phyloP scores from a whole-genome alignment of 1,140 invertebrate genomes.

The Drosophila repleta region DNA sequence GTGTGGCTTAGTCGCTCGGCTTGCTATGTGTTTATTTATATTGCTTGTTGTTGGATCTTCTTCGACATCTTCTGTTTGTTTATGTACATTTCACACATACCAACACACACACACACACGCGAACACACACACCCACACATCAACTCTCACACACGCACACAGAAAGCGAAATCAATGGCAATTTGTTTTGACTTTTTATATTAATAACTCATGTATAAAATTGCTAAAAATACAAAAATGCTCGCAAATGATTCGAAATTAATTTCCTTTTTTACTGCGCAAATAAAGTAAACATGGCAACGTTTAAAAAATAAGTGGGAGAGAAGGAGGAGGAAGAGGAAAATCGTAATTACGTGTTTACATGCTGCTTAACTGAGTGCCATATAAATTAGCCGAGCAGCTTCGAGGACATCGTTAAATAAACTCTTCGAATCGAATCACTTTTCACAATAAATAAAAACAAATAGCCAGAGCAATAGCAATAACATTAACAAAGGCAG shows the following conservation, averaged over 20 bases:
- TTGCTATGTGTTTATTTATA: slow-evolving; percentile 38
- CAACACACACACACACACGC: background rate
- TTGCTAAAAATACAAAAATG: slow-evolving; percentile 18
- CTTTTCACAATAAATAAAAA: background rate
- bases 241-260: slow-evolving; percentile 4
- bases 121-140: slow-evolving; percentile 5
- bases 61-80: slow-evolving; percentile 7
- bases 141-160: background rate
- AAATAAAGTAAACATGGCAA: slow-evolving; percentile 11
- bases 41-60: slow-evolving; percentile 3
- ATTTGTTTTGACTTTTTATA: slow-evolving; percentile 22
- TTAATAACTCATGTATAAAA: slow-evolving; percentile 35
- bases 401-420: slow-evolving; percentile 1
- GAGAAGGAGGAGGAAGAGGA: background rate
- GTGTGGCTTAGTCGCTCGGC: slow-evolving; percentile 21
- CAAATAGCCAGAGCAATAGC: background rate
- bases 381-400: background rate
- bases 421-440: background rate
- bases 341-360: slow-evolving; percentile 1
- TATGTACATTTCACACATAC: slow-evolving; percentile 12
- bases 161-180: background rate
- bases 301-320: background rate
- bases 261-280: background rate
- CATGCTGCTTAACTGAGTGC: slow-evolving; percentile 1
- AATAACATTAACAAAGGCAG: no score